Base-by-base conservation (phyloP, 2,797 vertebrate species). In the Benthosema pterotum region DNA sequence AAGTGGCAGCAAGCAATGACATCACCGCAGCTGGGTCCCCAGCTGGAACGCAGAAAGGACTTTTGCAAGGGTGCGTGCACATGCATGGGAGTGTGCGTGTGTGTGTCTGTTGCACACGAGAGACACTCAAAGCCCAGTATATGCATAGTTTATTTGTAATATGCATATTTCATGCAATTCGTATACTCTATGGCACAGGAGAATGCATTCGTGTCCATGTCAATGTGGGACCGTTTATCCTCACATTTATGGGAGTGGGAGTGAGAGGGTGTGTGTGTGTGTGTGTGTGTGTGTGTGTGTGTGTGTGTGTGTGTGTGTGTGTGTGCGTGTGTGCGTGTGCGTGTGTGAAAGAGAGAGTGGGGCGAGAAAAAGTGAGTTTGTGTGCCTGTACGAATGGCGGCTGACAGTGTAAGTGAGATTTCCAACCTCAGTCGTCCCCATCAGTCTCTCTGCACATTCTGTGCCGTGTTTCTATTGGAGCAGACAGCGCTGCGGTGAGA, bases 21-120 rank as follows among this genome's bases (percentile, higher is more conserved):
- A 94, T 96, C 94, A 97, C 82, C 89, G 93, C 95, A 96, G 95
- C 95, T 95, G 95, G 88, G 89, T 88, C 83, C 92, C 94, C 89
- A 91, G 88, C 85, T 91, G 88, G 84, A 90, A 83, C 81, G 79
- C 85, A 89, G 83, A 89, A 77, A 90, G 69, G 79, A 82, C 86
- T 87, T 85, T 86, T 81, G 83, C 72, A 78, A 75, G 72, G 73
- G 74, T 50, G 53, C 67, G 52, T 56, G 55, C 65, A 46, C 62
- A 59, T 52, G 74, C 69, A 57, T 63, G 25, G 52, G 42, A 47
- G 48, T 52, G 46, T 55, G 56, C 25, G 51, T 73, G 48, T 57
- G 52, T 54, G 52, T 53, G 61, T 56, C 38, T 42, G 50, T 46
- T n/a, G 42, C 32, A 17, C 48, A 56, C 12, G 8, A 13, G 71